Base-by-base conservation (phyloP, 2,113 vertebrate genomes). In the Smithornis capensis region DNA sequence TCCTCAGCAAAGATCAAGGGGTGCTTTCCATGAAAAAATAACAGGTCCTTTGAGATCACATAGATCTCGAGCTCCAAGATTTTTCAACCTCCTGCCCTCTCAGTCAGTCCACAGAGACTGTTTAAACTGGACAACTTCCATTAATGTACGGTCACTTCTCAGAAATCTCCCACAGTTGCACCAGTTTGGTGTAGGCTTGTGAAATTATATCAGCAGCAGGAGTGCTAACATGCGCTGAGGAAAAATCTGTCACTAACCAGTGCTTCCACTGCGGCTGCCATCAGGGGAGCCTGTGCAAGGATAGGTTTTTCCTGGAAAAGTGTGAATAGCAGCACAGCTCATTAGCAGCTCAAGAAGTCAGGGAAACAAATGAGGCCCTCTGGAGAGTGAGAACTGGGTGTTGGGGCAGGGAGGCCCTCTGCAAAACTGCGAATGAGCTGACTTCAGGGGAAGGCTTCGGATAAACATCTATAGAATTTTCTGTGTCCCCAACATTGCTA, bases 331-430 rank as follows among this genome's bases (percentile, higher is more conserved):
- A 78, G 37, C 47, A 57, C 2, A 52, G 27, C 47, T 92, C 1
- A 0, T 79, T 87, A 78, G 33, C 0, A 0, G 62, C 65, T 53
- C 0, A 0, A 59, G 24, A 77, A 89, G 28, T 52, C 37, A 53
- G 59, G 53, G 64, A 50, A 82, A 47, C 9, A 81, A 81, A 84
- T 15, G 2, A 84, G 62, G 19, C 37, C 7, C 12, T 76, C 47
- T 44, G 13, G 9, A 24, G 35, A 10, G 14, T 44, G 35, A 27
- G 53, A 88, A 15, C 9, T 29, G 33, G 21, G 28, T 85, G 45
- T 28, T 73, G 67, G 53, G 49, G 22, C 7, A 40, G 29, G 19
- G 10, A 53, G 1, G 7, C 18, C 42, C 38, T 87, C 38, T 76
- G 4, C 57, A 67, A 67, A 89, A 24, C 50, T 73, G 42, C 35